Evolutionary conservation across 1,140 invertebrate species (phyloP).

Genomic region (Bombus vancouverensis): DNA sequence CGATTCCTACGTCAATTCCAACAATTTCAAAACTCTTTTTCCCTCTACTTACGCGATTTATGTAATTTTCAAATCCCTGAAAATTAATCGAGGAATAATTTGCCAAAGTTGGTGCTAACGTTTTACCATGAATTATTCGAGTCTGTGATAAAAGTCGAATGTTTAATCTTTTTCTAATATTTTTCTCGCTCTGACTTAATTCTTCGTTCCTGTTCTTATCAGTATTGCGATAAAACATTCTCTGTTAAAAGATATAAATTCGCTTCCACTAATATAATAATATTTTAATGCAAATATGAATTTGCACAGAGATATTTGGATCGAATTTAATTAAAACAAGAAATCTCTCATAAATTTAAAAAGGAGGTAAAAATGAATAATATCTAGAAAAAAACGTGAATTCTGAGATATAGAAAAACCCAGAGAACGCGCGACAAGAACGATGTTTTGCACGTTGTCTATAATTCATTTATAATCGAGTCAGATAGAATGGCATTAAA

Average conservation of each 20-base stretch:
- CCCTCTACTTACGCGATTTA: background rate
- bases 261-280: too few relatives aligned
- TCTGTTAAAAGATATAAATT: too few relatives aligned
- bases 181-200: too few relatives aligned
- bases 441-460: background rate
- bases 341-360: background rate
- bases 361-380: background rate
- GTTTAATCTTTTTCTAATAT: too few relatives aligned
- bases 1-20: conserved; percentile 81
- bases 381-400: background rate
- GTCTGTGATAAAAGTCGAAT: too few relatives aligned
- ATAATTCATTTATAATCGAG: background rate
- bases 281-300: too few relatives aligned
- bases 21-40: background rate
- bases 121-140: background rate
- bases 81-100: background rate
- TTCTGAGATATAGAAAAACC: background rate
- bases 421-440: background rate
- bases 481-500: conserved; percentile 7
- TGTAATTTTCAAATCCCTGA: too few relatives aligned
- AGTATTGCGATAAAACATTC: too few relatives aligned
- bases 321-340: too few relatives aligned
- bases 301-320: too few relatives aligned
- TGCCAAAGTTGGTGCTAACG: background rate
- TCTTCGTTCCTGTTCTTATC: too few relatives aligned